phyloP scores from a whole-genome alignment of 2,113 vertebrate genomes.

The Plecturocebus donacophilus region DNA sequence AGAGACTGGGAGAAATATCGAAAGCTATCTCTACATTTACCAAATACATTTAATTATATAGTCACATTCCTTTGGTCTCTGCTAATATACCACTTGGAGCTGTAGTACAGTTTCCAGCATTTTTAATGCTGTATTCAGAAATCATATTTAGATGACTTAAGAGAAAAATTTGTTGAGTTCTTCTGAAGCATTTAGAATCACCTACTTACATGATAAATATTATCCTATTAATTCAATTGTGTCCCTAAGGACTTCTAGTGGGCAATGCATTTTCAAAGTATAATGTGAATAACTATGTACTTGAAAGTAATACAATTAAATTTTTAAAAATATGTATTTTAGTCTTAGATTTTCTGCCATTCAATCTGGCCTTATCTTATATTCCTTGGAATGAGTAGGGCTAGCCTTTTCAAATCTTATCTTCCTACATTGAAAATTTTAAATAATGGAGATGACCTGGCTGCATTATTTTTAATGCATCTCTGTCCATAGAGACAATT shows the following conservation, averaged over 20 bases:
- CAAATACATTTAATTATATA: not conserved
- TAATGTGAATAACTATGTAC: not conserved
- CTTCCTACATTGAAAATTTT: not conserved
- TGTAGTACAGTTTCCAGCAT: not conserved
- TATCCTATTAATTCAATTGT: not conserved
- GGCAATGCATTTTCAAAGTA: not conserved
- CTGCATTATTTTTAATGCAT: not conserved
- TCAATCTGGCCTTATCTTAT: not conserved
- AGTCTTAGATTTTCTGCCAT: not conserved
- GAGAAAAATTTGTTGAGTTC: not conserved
- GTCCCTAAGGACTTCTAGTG: not conserved
- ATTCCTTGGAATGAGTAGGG: not conserved
- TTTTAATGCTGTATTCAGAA: not conserved
- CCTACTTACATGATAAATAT: not conserved
- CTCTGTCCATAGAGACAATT: not conserved
- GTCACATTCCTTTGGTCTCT: not conserved
- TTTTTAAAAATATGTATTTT: not conserved
- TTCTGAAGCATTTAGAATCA: not conserved
- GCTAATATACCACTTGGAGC: not conserved
- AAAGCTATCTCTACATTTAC: not conserved
- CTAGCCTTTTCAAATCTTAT: not conserved
- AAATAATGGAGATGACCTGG: not conserved
- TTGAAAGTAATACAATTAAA: not conserved
- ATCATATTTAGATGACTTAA: not conserved
- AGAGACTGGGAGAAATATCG: not conserved